Conservation (phyloP, 1,140 invertebrate genomes). For the Harpegnathos saltator region DNA sequence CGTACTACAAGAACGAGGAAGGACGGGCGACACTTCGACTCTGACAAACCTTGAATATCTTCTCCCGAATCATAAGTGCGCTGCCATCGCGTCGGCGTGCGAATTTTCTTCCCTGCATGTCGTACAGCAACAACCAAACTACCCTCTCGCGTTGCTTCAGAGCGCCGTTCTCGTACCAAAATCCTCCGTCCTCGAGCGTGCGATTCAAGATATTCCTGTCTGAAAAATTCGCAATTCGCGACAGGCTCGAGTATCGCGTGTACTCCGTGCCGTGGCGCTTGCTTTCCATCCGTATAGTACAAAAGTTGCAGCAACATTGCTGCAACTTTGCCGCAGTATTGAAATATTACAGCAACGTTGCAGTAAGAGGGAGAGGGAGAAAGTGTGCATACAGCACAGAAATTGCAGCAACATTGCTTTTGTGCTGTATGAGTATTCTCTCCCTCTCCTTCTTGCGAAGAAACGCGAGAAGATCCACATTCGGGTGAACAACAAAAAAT, state of each 20-base stretch:
- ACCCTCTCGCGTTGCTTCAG: conserved; percentile 81
- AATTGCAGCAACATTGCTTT: too few species aligned
- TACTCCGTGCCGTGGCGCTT: too few species aligned
- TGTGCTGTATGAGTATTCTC: too few species aligned
- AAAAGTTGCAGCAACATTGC: too few species aligned
- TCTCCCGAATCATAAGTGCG: conserved; percentile 77
- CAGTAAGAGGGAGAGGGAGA: too few species aligned
- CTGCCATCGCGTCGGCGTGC: conserved; percentile 80
- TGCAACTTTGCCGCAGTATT: too few species aligned
- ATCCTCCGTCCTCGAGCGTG: conserved; percentile 88
- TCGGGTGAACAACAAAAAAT: conserved; percentile 88
- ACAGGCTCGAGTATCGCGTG: not conserved
- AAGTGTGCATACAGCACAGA: too few species aligned
- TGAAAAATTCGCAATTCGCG: conserved; percentile 76
- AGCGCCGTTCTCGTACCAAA: conserved; percentile 87
- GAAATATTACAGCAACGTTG: too few species aligned
- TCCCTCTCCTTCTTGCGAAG: too few species aligned
- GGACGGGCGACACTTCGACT: too few species aligned
- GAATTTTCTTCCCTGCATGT: conserved; percentile 88
- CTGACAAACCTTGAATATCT: conserved; percentile 79
- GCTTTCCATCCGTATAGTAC: too few species aligned
- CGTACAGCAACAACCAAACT: conserved; percentile 88
- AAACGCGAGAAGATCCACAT: conserved; percentile 88
- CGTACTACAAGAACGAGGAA: too few species aligned
- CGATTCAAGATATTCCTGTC: conserved; percentile 90